These are phyloP conservation scores for Antechinus stuartii DNA, from an alignment of 2,113 vertebrate genomes.

Conservation along the genomic window DNA sequence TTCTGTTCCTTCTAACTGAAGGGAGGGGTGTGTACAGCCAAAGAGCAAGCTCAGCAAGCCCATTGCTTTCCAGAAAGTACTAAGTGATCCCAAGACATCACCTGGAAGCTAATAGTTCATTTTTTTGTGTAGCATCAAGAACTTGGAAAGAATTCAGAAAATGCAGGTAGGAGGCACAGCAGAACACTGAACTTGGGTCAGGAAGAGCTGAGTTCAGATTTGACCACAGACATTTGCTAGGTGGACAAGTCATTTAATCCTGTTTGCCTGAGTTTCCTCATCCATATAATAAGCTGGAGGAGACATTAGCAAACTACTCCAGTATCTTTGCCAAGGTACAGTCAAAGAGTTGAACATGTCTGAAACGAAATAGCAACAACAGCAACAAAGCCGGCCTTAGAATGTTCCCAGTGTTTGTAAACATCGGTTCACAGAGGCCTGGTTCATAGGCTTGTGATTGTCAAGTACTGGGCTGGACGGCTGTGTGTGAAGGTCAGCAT, in stretches of 20 bases:
- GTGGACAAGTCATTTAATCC: background rate
- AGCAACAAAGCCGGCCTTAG: too few relatives aligned
- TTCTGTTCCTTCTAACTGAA: background rate
- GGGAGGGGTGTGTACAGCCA: background rate
- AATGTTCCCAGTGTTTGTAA: too few relatives aligned
- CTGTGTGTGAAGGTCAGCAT: too few relatives aligned
- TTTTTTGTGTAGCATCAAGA: conserved; percentile 14
- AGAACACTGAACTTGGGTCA: background rate
- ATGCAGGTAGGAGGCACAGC: background rate
- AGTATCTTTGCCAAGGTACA: background rate
- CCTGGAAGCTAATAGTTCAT: background rate
- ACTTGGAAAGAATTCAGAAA: conserved; percentile 19
- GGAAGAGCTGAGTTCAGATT: background rate
- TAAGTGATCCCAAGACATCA: background rate
- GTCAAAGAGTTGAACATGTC: background rate
- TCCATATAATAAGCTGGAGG: background rate
- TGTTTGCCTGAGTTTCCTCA: background rate
- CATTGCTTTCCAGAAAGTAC: background rate
- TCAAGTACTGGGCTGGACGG: too few relatives aligned
- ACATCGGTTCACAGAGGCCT: too few relatives aligned
- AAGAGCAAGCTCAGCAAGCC: conserved; percentile 20
- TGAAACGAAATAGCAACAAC: background rate
- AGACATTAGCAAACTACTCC: background rate
- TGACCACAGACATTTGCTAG: background rate
- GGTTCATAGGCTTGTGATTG: too few relatives aligned